Base-by-base conservation (phyloP, 2,113 vertebrate genomes). In the Proteles cristata region DNA sequence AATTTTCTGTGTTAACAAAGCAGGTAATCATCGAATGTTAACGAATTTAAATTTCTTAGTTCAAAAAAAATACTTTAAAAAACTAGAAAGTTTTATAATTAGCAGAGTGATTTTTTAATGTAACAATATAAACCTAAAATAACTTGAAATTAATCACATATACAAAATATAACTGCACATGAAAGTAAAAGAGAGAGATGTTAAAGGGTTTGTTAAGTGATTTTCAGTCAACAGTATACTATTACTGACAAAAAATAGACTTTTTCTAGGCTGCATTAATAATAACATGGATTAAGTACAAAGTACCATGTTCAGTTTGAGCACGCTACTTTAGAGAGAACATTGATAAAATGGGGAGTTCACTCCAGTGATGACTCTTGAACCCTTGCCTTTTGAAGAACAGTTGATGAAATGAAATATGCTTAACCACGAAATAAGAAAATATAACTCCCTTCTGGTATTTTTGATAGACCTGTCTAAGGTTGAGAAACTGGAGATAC, bases 1-100 rank as follows among this genome's bases (percentile, higher is more conserved):
- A 33, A 31, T 69, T 96, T 93, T 79, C 21, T 69, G 5, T 92
- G 28, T 65, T 83, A 83, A 83, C 2, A 68, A 35, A 53, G 39
- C 74, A 73, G 45, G 26, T 85, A 33, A 5, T 71, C 26, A 79
- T 53, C 26, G 45, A 80, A 80, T 85, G 26, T 61, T 80, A 94
- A 97, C 3, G n/a, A 4, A 80, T 82, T 94, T 45, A 43, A 88
- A 76, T 31, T 28, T 91, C 23, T 45, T 88, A 33, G 33, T 85
- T 96, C 39, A 39, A 73, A 88, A 88, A 58, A 93, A 87, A 76
- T 94, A 76, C 80, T 97, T 85, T 3, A 95, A 83, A 48, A 4
- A 77, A 61, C 33, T 88, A 7, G 48, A 93, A 89, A 74, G 33
- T 76, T 77, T 35, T 66, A 4, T 81, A 92, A 79, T 90, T 77